Conservation (phyloP, 2,113 vertebrate species). For the Puffinus mauretanicus region DNA sequence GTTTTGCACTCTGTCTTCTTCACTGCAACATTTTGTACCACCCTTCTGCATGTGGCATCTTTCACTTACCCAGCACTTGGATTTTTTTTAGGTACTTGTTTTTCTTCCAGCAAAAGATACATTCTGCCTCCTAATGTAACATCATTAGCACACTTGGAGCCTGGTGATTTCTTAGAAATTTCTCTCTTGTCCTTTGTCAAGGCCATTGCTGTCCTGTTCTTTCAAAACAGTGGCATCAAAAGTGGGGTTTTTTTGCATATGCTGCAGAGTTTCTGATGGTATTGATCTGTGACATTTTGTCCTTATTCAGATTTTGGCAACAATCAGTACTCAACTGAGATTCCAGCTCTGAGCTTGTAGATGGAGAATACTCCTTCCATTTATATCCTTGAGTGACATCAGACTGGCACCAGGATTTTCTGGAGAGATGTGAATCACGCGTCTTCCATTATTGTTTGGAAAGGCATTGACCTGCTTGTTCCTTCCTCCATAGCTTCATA, state of each 20-base stretch:
- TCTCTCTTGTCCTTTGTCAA: not conserved
- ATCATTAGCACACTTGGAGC: not conserved
- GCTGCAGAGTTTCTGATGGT: not conserved
- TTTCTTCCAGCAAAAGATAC: not conserved
- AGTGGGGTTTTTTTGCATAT: not conserved
- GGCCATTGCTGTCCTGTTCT: not conserved
- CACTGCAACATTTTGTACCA: not conserved
- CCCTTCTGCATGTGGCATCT: not conserved
- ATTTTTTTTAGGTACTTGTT: not conserved
- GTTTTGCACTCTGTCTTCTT: not conserved
- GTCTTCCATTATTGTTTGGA: not conserved
- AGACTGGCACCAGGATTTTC: not conserved
- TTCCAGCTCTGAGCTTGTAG: not conserved
- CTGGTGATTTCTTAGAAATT: not conserved
- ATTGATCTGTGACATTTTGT: not conserved
- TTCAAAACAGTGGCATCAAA: not conserved
- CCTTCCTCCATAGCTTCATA: not conserved
- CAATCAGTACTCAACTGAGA: not conserved
- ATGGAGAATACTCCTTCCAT: not conserved
- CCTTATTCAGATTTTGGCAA: not conserved
- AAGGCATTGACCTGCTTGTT: not conserved
- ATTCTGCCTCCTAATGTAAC: fast-evolving
- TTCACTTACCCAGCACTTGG: not conserved
- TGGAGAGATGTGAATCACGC: not conserved
- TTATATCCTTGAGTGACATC: not conserved